Conservation (phyloP, 2,113 vertebrate genomes). For the Loxodonta africana region DNA sequence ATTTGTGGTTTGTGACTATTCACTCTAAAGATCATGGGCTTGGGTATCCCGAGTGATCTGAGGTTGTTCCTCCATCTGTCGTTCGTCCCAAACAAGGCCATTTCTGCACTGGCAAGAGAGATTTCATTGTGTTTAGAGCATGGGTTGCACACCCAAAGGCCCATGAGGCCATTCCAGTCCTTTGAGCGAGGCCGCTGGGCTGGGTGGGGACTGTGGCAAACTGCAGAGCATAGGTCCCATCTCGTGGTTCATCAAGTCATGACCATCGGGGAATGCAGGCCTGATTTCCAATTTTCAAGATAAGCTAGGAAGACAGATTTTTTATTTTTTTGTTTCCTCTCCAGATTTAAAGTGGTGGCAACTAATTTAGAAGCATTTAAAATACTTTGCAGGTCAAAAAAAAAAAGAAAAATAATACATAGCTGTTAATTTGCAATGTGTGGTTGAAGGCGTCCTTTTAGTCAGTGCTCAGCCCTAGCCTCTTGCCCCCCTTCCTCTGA, state of each 20-base stretch:
- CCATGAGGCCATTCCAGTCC: fast-evolving
- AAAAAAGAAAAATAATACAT: too few relatives aligned
- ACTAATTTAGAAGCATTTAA: not conserved
- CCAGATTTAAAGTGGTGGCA: not conserved
- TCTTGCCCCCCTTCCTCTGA: not conserved
- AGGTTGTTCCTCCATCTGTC: not conserved
- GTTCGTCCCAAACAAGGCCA: not conserved
- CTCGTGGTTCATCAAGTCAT: not conserved
- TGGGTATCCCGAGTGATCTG: fast-evolving
- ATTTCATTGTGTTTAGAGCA: not conserved
- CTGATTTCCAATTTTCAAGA: not conserved
- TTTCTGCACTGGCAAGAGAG: not conserved
- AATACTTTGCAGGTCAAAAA: not conserved
- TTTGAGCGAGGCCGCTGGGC: too few relatives aligned
- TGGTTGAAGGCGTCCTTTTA: too few relatives aligned
- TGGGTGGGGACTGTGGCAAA: not conserved
- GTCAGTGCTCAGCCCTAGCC: not conserved
- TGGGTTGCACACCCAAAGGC: not conserved
- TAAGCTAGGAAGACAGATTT: not conserved
- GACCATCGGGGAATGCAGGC: not conserved
- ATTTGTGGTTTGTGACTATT: not conserved
- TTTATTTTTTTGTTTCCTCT: not conserved
- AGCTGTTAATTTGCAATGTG: not conserved
- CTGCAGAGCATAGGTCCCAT: not conserved
- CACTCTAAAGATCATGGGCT: not conserved